Conservation (phyloP, 2,113 vertebrate genomes). For the Anarrhichthys ocellatus region DNA sequence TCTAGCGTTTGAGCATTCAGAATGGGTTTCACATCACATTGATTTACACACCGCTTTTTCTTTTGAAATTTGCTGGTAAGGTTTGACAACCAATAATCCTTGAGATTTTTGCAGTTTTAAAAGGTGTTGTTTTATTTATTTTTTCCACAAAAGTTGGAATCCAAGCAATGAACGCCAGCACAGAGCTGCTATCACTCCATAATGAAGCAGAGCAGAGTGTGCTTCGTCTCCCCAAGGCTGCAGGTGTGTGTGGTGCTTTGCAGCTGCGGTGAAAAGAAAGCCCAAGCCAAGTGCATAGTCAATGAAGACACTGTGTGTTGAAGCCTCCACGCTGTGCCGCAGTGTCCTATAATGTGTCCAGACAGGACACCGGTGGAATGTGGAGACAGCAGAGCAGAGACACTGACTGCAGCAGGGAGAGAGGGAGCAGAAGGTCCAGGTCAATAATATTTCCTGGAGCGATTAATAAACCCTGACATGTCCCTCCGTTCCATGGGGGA, state of each 20-base stretch:
- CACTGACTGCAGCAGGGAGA: slow-evolving; percentile 49
- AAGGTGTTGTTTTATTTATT: not conserved
- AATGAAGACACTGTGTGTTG: slow-evolving; percentile 77
- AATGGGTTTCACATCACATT: slow-evolving; percentile 8
- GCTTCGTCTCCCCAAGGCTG: slow-evolving; percentile 55
- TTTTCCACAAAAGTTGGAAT: slow-evolving; percentile 2
- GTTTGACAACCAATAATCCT: slow-evolving; percentile 38
- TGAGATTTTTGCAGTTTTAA: slow-evolving; percentile 16
- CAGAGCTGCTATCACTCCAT: slow-evolving; percentile 29
- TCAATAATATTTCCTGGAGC: slow-evolving; percentile 79
- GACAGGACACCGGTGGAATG: slow-evolving; percentile 71
- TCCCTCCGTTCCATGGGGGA: slow-evolving; percentile 49
- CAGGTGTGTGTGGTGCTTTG: slow-evolving; percentile 62
- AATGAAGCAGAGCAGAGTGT: slow-evolving; percentile 34
- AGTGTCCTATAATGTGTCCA: slow-evolving; percentile 73
- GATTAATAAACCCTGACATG: slow-evolving; percentile 79
- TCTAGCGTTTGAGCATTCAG: slow-evolving; percentile 31
- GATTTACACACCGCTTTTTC: slow-evolving; percentile 17
- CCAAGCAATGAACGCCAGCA: not conserved
- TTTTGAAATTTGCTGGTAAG: slow-evolving; percentile 11
- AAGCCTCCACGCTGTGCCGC: slow-evolving; percentile 67
- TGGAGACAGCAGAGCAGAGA: slow-evolving; percentile 58
- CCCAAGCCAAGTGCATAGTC: slow-evolving; percentile 60
- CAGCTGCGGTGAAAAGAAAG: slow-evolving; percentile 70
- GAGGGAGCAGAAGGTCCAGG: slow-evolving; percentile 69